Base-by-base conservation (phyloP, 2,797 vertebrate species). In the Zalophus californianus region DNA sequence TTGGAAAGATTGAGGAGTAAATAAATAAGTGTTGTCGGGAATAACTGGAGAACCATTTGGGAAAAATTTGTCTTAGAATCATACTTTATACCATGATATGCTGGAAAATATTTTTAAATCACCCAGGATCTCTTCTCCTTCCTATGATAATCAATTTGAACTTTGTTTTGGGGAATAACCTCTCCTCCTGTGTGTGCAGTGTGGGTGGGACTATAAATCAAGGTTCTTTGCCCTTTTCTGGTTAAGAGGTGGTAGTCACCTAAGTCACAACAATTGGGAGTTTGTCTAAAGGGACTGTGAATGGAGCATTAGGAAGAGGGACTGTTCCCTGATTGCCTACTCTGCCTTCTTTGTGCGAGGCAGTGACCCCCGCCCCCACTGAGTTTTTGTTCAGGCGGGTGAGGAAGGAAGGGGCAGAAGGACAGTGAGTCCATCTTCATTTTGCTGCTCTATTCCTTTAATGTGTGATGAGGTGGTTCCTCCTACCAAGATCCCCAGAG, bases 401-500 rank as follows among this genome's bases (percentile, higher is more conserved):
- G 23, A 84, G 44, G 4, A 8, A 48, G 16, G 35, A 77, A 29
- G 9, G 1, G n/a, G 1, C 0, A 13, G 27, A 8, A 8, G 2
- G 27, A 54, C 8, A 3, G 21, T 27, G 70, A 20, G 0, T 9
- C 14, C 27, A 5, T 21, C 66, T 70, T 82, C 4, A 10, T 60
- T 35, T n/a, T 14, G 0, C 52, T 85, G 32, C 12, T 52, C 6
- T 23, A 5, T 52, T 89, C 44, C 10, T 77, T 75, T n/a, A 72
- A 66, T 72, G 23, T 64, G 44, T 79, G n/a, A 50, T 20, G 18
- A 32, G 1, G 1, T 12, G 5, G 5, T 84, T 84, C 79, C 21
- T 94, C 62, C 62, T 79, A 10, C 44, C 27, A 44, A 20, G 15
- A 79, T 70, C 29, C 15, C n/a, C n/a, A 52, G 86, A 96, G 80